Base-by-base conservation (phyloP, 2,113 vertebrate genomes). In the Phaethornis superciliosus region DNA sequence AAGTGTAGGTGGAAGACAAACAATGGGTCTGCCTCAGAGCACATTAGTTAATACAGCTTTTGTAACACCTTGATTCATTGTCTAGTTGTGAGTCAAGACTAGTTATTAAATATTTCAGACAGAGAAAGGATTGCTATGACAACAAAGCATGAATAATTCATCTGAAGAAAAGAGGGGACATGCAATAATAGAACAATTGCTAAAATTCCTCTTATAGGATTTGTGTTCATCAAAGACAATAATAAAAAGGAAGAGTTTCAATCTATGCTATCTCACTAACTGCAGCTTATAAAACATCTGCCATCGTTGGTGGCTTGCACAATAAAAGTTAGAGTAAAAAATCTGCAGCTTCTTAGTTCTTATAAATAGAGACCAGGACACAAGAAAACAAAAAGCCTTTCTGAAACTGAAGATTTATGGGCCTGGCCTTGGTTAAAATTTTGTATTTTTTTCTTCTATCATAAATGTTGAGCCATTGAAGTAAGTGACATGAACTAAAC, bases 101-200 rank as follows among this genome's bases (percentile, higher is more conserved):
- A 88, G 90, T 96, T 96, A 96, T 95, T 97, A 97, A 98, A 95
- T 90, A 97, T 95, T 96, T 97, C 88, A 81, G 78, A 77, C 85
- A 94, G 56, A 94, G 54, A 85, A 84, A 86, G 58, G 30, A 96
- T 97, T 96, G 85, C 89, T 95, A 95, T 94, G 95, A 96, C 96
- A 97, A 96, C 89, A 97, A 94, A 90, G 86, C 67, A 78, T 97
- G 94, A 98, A 97, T 97, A 95, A 97, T 98, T 93, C 90, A 83
- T 81, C 62, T 82, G 79, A 74, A 92, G 94, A 95, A 88, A 40
- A 95, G 92, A 97, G 71, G 70, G 60, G 80, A 92, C 74, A 81
- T 81, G 63, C 77, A 86, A 68, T 84, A 93, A 95, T 89, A 91
- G 88, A 97, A 95, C 72, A 95, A 88, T 96, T 96, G 96, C 59